Conservation (phyloP, 2,888 invertebrate genomes). For the Agriopis aurantiaria region DNA sequence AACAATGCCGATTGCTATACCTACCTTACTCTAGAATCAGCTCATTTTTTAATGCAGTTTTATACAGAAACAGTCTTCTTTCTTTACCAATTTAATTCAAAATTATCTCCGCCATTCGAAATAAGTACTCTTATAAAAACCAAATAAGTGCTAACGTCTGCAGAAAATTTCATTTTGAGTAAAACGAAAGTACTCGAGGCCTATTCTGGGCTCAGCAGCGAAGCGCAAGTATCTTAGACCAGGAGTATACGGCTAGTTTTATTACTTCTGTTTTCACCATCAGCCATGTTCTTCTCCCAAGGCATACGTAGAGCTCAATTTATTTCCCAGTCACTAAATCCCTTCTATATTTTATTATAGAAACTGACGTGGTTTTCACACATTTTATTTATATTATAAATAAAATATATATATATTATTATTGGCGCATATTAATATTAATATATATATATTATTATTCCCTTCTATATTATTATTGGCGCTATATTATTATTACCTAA, state of each 20-base stretch:
- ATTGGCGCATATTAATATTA: no score
- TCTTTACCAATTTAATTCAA: conserved; percentile 20
- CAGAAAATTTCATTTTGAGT: conserved; percentile 39
- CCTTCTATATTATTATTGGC: no score
- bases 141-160: conserved; percentile 37
- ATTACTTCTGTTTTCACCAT: not conserved
- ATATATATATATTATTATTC: no score
- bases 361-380: no score
- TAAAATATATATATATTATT: no score
- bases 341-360: no score
- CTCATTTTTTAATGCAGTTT: not conserved
- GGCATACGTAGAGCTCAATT: not conserved
- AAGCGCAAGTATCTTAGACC: conserved; percentile 17
- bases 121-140: conserved; percentile 23
- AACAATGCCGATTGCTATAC: no score
- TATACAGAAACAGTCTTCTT: conserved; percentile 19
- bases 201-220: conserved; percentile 29
- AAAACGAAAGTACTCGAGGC: conserved; percentile 37
- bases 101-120: conserved; percentile 19
- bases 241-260: not conserved
- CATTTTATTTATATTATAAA: no score
- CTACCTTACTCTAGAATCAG: no score
- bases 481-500: no score
- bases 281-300: not conserved
- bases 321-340: not conserved